Base-by-base conservation (phyloP, 1,140 invertebrate genomes). In the Drosophila ohnishii region DNA sequence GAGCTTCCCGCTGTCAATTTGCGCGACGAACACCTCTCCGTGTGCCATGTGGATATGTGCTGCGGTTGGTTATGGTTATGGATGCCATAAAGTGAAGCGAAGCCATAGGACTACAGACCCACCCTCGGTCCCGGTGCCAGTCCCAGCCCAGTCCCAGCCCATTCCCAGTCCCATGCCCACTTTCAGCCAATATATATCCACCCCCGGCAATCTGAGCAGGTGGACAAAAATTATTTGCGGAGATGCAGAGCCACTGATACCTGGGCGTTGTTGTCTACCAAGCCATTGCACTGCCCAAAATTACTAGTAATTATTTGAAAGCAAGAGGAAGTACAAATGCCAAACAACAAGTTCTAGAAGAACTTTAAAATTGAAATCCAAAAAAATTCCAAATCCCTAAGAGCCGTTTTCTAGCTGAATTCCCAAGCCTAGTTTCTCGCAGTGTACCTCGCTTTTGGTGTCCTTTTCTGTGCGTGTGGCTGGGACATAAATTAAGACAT, bases 401-500 rank as follows among this genome's bases (percentile, higher is more conserved):
- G 5, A 28, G 25, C 25, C 25, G 6, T 28, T 35, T 13, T 35
- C 34, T 13, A 35, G 34, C 34, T 35, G 4, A 2, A 5, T 35
- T 35, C 1, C 0, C 11, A 35, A 4, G 34, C 4, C 10, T 35
- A 13, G 3, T 35, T 48, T 35, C 9, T 61, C 28, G 19, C 44
- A 60, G 60, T 63, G 60, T 14, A 34, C 13, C 42, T n/a, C 25
- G 7, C 39, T 13, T 13, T 7, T 34, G 1, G 1, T 22, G 19
- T 28, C 25, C 14, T 34, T 32, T 7, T 9, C 32, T 9, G 60
- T 56, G 78, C 81, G 82, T 85, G 82, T 65, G 80, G 59, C 37
- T 48, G 65, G 70, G 61, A 78, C 83, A 82, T 85, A 85, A 85
- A 85, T 85, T 75, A 71, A 64, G 66, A 75, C 76, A 62, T 76